Conservation (phyloP, 2,113 vertebrate genomes). For the Triplophysa rosa region DNA sequence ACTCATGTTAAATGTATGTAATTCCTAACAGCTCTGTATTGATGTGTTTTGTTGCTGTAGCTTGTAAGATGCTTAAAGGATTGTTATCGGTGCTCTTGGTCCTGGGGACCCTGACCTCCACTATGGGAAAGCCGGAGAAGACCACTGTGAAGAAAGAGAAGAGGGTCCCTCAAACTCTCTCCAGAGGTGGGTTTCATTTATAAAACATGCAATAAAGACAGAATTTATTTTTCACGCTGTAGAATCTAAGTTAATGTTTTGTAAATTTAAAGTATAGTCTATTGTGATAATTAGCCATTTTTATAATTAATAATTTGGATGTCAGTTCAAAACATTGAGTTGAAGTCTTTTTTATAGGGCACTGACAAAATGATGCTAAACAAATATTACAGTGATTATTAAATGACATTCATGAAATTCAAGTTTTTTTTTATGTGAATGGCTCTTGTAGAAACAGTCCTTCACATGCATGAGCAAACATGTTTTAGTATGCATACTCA, state of each 20-base stretch:
- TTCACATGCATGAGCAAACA: not conserved
- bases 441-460: not conserved
- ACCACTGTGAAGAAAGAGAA: constrained; percentile 66
- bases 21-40: constrained; percentile 3
- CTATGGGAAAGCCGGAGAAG: constrained; percentile 79
- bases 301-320: too few species aligned
- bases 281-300: too few species aligned
- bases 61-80: constrained; percentile 78
- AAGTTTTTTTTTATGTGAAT: not conserved
- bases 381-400: too few species aligned
- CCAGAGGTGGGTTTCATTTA: constrained; percentile 81
- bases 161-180: constrained; percentile 86
- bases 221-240: not conserved
- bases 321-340: too few species aligned
- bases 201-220: too few species aligned
- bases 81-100: constrained; percentile 71
- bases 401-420: too few species aligned
- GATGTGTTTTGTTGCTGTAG: constrained; percentile 52
- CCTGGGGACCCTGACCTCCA: constrained; percentile 74
- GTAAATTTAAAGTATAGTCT: too few species aligned
- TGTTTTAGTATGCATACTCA: not conserved
- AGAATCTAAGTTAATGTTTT: too few species aligned
- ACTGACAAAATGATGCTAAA: too few species aligned
- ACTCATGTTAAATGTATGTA: not conserved
- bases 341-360: too few species aligned